Conservation (phyloP, 2,888 invertebrate species). For the Acanthopleura granulata region DNA sequence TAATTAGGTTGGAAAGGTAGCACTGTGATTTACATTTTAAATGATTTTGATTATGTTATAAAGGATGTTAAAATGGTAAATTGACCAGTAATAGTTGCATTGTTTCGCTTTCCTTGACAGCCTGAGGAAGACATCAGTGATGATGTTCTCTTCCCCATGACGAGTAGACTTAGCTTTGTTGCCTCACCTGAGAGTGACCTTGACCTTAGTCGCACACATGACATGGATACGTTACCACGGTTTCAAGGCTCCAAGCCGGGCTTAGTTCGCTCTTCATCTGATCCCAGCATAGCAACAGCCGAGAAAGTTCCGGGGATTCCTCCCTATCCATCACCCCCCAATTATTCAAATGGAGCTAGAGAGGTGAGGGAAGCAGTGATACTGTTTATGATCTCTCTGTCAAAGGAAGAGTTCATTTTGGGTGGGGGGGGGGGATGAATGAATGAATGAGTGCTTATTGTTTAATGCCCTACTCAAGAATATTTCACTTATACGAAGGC, state of each 20-base stretch:
- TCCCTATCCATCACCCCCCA: slow-evolving; percentile 78
- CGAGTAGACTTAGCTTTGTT: slow-evolving; percentile 89
- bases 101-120: slow-evolving; percentile 71
- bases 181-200: slow-evolving; percentile 96
- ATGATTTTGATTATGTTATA: too few relatives aligned
- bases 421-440: too few relatives aligned
- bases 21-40: too few relatives aligned
- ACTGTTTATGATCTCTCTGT: too few relatives aligned
- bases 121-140: slow-evolving; percentile 97
- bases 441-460: too few relatives aligned
- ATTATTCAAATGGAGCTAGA: slow-evolving; percentile 77
- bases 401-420: too few relatives aligned
- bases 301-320: slow-evolving; percentile 73
- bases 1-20: too few relatives aligned
- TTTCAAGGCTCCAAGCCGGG: slow-evolving; percentile 50
- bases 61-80: background rate
- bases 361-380: slow-evolving; percentile 41
- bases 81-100: too few relatives aligned
- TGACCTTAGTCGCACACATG: slow-evolving; percentile 72
- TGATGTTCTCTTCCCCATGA: slow-evolving; percentile 99
- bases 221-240: slow-evolving; percentile 51
- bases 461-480: too few relatives aligned
- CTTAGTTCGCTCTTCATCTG: slow-evolving; percentile 86
- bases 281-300: slow-evolving; percentile 94
- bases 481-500: too few relatives aligned